Conservation (phyloP, 2,797 vertebrate species). For the Melanotaenia parkinsoni region DNA sequence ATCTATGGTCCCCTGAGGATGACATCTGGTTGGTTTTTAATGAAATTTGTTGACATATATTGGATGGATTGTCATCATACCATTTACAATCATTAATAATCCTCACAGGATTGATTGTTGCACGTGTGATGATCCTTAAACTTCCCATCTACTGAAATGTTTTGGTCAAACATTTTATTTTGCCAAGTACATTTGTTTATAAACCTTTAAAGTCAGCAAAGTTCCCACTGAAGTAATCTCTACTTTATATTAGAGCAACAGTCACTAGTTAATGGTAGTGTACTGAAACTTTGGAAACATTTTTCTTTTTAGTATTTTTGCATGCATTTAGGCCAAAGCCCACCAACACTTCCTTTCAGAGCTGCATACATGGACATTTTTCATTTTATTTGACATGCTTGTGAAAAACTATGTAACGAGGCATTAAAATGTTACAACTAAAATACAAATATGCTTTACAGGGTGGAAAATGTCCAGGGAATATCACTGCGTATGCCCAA, state of each 20-base stretch:
- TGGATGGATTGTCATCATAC: conserved; percentile 1
- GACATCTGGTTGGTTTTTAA: background rate
- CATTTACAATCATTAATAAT: background rate
- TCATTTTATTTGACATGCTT: background rate
- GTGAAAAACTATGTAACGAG: background rate
- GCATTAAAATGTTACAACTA: background rate
- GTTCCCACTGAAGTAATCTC: background rate
- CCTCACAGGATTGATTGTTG: background rate
- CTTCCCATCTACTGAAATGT: background rate
- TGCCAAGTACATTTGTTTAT: conserved; percentile 9
- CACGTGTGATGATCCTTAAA: background rate
- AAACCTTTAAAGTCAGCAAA: background rate
- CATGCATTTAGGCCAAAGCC: conserved; percentile 18
- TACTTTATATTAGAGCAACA: background rate
- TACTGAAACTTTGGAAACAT: background rate
- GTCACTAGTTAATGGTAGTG: background rate
- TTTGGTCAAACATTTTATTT: conserved; percentile 5
- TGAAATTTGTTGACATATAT: background rate
- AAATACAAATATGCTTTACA: background rate
- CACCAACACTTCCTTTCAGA: background rate
- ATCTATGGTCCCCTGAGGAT: background rate
- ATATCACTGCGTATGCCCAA: conserved; percentile 1
- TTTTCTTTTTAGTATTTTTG: background rate
- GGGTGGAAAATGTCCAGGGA: conserved; percentile 4
- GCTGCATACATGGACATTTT: background rate